Conservation (phyloP, 1,140 invertebrate genomes). For the Dolichoris vasculosae region DNA sequence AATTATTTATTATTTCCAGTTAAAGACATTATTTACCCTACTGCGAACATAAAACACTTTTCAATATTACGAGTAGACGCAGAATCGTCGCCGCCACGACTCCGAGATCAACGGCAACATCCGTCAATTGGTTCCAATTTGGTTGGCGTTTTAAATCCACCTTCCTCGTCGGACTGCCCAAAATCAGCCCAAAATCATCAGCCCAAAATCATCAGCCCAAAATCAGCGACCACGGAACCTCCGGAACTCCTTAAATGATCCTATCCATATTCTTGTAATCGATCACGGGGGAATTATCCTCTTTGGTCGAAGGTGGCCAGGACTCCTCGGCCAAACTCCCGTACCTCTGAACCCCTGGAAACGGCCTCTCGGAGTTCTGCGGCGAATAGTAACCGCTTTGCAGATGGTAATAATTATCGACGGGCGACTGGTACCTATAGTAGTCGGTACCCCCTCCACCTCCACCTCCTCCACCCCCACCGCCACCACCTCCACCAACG, state of each 20-base stretch:
- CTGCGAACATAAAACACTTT: no score
- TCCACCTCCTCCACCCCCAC: slow-evolving; percentile 67
- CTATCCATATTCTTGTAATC: slow-evolving; percentile 32
- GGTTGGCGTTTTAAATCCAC: no score
- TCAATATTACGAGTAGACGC: no score
- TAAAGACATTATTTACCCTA: no score
- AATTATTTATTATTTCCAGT: no score
- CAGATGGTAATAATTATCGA: slow-evolving; percentile 66
- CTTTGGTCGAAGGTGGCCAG: slow-evolving; percentile 64
- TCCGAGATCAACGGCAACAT: no score
- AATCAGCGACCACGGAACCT: no score
- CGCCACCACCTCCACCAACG: slow-evolving; percentile 48
- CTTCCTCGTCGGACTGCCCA: no score
- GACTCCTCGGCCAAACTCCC: slow-evolving; percentile 70
- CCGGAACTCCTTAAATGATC: slow-evolving; percentile 39
- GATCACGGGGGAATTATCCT: slow-evolving; percentile 48
- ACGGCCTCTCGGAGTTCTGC: slow-evolving; percentile 67
- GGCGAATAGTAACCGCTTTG: slow-evolving; percentile 71
- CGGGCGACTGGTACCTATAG: slow-evolving; percentile 62
- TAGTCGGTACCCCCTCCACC: slow-evolving; percentile 54
- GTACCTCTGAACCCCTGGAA: slow-evolving; percentile 70
- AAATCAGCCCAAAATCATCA: no score
- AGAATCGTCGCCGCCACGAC: no score
- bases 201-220: no score
- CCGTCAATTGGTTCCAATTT: no score